phyloP scores from a whole-genome alignment of 64 coral and sea anemone species.

The Dendrophyllia cribrosa region DNA sequence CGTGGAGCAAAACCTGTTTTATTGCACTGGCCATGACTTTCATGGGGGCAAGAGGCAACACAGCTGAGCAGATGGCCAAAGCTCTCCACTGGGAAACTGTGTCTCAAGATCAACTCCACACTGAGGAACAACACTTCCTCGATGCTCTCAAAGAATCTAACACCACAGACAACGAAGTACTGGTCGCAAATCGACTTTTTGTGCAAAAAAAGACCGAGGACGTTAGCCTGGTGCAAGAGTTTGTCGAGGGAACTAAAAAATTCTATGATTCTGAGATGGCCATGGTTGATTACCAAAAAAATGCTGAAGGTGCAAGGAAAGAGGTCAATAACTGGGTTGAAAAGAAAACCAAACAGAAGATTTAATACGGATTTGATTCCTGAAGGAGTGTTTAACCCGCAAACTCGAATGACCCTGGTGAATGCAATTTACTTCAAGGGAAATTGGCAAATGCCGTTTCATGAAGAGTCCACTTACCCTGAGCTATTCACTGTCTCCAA shows the following conservation, averaged over 20 bases:
- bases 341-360: conserved; percentile 82
- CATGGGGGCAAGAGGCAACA: conserved; percentile 80
- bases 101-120: conserved; percentile 43
- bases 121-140: conserved; percentile 65
- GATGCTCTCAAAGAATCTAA: conserved; percentile 18
- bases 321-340: conserved; percentile 82
- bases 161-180: conserved; percentile 58
- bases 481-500: conserved; percentile 15
- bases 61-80: conserved; percentile 71
- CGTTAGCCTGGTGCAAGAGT: conserved; percentile 44
- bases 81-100: conserved; percentile 72
- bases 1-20: conserved; percentile 69
- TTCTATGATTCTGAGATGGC: conserved; percentile 76
- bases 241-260: conserved; percentile 50
- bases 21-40: conserved; percentile 87
- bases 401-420: conserved; percentile 67
- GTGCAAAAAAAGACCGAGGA: conserved; percentile 45
- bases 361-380: conserved; percentile 72
- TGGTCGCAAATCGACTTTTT: conserved; percentile 76
- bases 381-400: conserved; percentile 45
- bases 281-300: conserved; percentile 78
- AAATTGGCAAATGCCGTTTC: conserved; percentile 78
- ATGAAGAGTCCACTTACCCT: conserved; percentile 37
- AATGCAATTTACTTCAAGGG: conserved; percentile 96
- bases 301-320: conserved; percentile 63